Evolutionary conservation across 2,113 vertebrate genomes (phyloP), one percentile per base, ranked within the genome.

Genomic region (Sisor rabdophorus): DNA sequence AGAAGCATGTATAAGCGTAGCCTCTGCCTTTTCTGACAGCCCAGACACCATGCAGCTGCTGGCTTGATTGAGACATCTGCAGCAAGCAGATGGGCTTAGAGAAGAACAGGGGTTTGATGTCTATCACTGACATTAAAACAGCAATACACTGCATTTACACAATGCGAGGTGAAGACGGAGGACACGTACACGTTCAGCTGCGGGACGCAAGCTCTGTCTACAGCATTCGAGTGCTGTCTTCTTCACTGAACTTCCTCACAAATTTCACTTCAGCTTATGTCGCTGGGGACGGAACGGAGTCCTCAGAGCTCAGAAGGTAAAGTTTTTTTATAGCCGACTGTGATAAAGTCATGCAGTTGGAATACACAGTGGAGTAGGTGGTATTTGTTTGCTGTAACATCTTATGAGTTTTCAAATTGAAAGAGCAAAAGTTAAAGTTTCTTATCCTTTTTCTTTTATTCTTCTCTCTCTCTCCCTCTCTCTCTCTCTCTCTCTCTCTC

Each of bases 31-130:
- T 53, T 64, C 76, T 58, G 79, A 79, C 82, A 86, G 79, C 72
- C 78, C 63, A 82, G 83, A 78, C 85, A 84, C 76, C 73, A 84
- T 71, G 71, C 83, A 84, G 85, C 81, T 83, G 85, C 80, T 84
- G 77, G 79, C 85, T 82, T 83, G 85, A 86, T 86, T 84, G 85
- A 86, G 83, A 84, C 85, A 86, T 84, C 85, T 86, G 85, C 80
- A 83, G 79, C 71, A 79, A 82, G 75, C 85, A 86, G 83, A 86
- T 86, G 85, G 85, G 84, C 60, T 79, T 82, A 59, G 59, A 74
- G 71, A 84, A 78, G 83, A 80, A 77, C 64, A 60, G 54, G 56
- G 81, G 81, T 84, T 74, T 80, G 72, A 84, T 84, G 83, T 84
- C 83, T 80, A 80, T 81, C 75, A 83, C 78, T 82, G 81, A 82